phyloP scores from a whole-genome alignment of 1,140 invertebrate genomes.

The Leptoteleia sp. region DNA sequence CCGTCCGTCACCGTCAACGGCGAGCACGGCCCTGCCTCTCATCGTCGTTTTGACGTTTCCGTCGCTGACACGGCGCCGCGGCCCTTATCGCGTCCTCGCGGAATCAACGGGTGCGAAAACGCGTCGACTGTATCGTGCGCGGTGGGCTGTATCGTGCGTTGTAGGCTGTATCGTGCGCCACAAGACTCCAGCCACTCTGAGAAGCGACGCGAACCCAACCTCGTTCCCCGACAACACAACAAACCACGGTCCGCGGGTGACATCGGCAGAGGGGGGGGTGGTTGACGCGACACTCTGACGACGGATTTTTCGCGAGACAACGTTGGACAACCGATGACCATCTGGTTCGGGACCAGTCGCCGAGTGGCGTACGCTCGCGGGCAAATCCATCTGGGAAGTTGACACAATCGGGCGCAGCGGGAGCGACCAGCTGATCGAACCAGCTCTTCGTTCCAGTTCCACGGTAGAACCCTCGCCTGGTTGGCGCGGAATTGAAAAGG shows the following conservation, averaged over 20 bases:
- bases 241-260: constrained; percentile 36
- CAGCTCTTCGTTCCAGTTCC: too few species aligned
- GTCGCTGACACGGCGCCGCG: constrained; percentile 46
- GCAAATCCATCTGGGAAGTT: constrained; percentile 1
- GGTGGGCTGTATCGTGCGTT: too few species aligned
- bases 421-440: constrained; percentile 24
- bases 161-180: too few species aligned
- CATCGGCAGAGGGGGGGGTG: too few species aligned
- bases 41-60: constrained; percentile 73
- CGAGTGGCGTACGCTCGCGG: neutral
- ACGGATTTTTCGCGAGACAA: neutral
- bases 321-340: neutral
- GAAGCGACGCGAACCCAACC: constrained; percentile 16
- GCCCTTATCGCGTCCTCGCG: constrained; percentile 31
- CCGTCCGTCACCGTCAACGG: constrained; percentile 70
- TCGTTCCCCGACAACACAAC: constrained; percentile 20
- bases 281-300: too few species aligned
- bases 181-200: too few species aligned
- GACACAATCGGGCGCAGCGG: neutral
- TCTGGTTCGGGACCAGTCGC: neutral
- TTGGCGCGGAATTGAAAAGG: too few species aligned
- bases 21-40: constrained; percentile 68
- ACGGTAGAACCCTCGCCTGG: too few species aligned
- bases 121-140: constrained; percentile 14
- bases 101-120: constrained; percentile 2